phyloP scores from a whole-genome alignment of 2,113 vertebrate genomes.

The Pyrgilauda ruficollis region DNA sequence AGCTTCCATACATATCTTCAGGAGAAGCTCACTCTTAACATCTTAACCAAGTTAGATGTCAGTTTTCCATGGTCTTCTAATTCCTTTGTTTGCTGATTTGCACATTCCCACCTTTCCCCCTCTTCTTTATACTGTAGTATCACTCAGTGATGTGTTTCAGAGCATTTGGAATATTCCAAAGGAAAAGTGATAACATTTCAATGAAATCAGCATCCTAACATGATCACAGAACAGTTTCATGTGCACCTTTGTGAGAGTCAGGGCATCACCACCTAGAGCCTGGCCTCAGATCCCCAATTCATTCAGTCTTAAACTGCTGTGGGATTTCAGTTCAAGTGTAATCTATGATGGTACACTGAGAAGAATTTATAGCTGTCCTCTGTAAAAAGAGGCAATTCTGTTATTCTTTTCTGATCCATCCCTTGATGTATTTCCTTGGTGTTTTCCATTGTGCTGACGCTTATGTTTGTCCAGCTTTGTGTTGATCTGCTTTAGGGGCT shows the following conservation, averaged over 20 bases:
- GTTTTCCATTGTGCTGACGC: background rate
- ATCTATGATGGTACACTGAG: background rate
- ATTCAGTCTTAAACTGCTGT: background rate
- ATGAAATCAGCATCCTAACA: background rate
- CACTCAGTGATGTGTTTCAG: background rate
- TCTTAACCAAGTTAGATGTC: background rate
- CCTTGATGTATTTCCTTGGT: background rate
- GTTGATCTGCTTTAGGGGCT: background rate
- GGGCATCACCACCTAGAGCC: fast-evolving
- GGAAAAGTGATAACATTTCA: background rate
- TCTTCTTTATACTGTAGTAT: background rate
- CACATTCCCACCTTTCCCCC: background rate
- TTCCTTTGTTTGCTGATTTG: background rate
- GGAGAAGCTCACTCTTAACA: background rate
- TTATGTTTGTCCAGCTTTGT: background rate
- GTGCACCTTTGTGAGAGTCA: background rate
- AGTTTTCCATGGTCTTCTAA: background rate
- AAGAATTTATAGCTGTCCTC: background rate
- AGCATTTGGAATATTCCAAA: background rate
- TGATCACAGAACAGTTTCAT: background rate
- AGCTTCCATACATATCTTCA: background rate
- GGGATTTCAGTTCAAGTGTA: background rate
- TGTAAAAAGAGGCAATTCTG: background rate
- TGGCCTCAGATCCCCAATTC: fast-evolving
- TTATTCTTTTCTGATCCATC: background rate